phyloP scores from a whole-genome alignment of 92 coral and sea anemone species.

The Umimayanthus chanpuru region DNA sequence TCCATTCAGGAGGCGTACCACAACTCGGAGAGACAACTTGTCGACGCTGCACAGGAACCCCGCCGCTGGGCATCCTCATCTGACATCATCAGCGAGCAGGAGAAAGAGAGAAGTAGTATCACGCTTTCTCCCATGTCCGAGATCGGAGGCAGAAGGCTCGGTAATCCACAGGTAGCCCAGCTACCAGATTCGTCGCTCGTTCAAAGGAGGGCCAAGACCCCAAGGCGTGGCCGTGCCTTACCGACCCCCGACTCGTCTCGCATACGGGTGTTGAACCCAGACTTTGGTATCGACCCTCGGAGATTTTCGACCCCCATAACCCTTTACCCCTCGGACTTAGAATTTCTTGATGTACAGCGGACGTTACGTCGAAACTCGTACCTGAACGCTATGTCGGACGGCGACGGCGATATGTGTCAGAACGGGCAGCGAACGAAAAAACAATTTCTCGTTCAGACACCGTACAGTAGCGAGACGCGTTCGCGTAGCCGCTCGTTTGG shows the following conservation, averaged over 20 bases:
- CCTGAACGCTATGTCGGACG: constrained; percentile 73
- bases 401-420: constrained; percentile 48
- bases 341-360: constrained; percentile 54
- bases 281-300: constrained; percentile 59
- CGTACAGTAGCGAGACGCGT: constrained; percentile 6
- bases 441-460: background rate
- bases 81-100: constrained; percentile 80
- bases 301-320: constrained; percentile 42
- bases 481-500: constrained; percentile 34
- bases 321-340: constrained; percentile 43
- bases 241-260: constrained; percentile 54
- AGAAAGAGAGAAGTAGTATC: constrained; percentile 60
- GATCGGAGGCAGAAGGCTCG: constrained; percentile 36
- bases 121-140: constrained; percentile 78
- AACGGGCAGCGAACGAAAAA: constrained; percentile 31
- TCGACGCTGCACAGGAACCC: constrained; percentile 50
- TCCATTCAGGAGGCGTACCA: constrained; percentile 83
- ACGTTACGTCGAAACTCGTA: constrained; percentile 82
- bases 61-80: constrained; percentile 90
- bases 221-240: constrained; percentile 29
- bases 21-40: constrained; percentile 61
- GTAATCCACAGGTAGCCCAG: constrained; percentile 38
- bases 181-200: constrained; percentile 28
- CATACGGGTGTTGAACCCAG: constrained; percentile 42
- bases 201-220: constrained; percentile 39